These are phyloP conservation scores for Ennomos fuscantarius DNA, from an alignment of 2,888 invertebrate genomes.

Conservation along the genomic window DNA sequence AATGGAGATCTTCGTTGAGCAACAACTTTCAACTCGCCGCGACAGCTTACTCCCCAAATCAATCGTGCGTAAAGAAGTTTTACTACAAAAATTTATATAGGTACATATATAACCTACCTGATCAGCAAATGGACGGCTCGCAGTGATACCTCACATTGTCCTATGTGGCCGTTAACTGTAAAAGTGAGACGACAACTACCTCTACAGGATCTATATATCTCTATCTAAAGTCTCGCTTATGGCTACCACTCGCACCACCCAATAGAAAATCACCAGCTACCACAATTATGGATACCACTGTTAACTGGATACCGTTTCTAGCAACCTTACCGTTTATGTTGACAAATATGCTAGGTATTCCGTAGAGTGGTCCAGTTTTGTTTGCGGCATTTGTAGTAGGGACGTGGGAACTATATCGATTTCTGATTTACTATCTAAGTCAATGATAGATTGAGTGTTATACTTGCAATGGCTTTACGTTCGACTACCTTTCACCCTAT, in stretches of 20 bases:
- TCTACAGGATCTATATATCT: too few species aligned
- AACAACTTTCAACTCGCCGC: too few species aligned
- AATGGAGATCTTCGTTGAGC: too few species aligned
- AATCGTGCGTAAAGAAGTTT: too few species aligned
- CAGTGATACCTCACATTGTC: too few species aligned
- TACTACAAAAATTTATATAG: too few species aligned
- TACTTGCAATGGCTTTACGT: not conserved
- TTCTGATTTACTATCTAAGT: not conserved
- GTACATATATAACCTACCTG: too few species aligned
- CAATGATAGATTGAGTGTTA: not conserved
- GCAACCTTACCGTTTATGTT: constrained; percentile 49
- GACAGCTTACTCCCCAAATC: too few species aligned
- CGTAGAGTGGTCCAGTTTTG: constrained; percentile 37
- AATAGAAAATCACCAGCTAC: constrained; percentile 49
- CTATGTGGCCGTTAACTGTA: too few species aligned
- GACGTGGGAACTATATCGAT: constrained; percentile 23
- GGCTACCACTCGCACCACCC: constrained; percentile 24
- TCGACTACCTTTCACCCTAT: too few species aligned
- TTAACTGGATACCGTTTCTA: constrained; percentile 46
- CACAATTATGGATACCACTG: constrained; percentile 61
- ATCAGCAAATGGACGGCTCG: too few species aligned
- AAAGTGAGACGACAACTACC: too few species aligned
- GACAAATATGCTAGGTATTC: constrained; percentile 48
- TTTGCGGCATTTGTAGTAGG: not conserved
- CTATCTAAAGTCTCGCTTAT: not conserved